Evolutionary conservation across 2,113 vertebrate species (phyloP), one percentile per base, ranked within the genome.

Genomic region (Serinus canaria): DNA sequence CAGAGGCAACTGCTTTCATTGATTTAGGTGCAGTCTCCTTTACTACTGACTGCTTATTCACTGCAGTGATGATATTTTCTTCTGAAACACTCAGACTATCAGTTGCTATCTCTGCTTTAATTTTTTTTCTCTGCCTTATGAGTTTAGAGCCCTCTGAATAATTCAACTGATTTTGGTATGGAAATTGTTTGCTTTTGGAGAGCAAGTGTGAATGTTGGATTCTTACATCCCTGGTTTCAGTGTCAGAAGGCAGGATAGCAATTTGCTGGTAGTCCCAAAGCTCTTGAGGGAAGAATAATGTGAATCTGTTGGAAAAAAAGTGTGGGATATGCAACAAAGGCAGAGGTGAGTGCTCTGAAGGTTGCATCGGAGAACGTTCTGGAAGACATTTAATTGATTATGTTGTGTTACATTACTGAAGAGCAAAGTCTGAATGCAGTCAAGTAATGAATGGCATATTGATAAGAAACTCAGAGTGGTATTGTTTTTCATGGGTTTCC

Each of bases 401-500:
- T 89, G 85, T 97, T 97, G 95, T 95, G 89, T 94, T 96, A 89
- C 91, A 74, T 88, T 90, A 83, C 96, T 88, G 92, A 94, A 92
- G 94, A 93, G 84, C 84, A 72, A 68, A 94, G 96, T 94, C 95
- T 97, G 59, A 93, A 90, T 92, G 92, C 95, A 77, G 96, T 95
- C 70, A 46, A 90, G 92, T 85, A 95, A 94, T 95, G 89, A 96
- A 84, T 89, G 94, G 96, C 87, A 92, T 89, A 90, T 96, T 89
- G 95, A 94, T 89, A 96, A 96, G 97, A 95, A 94, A 93, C 85
- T 96, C 92, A 63, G 95, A 96, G 93, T 91, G 52, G 89, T 93
- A 91, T 95, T 90, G 90, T 96, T 95, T 97, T 90, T 95, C 94
- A 93, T 86, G 92, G 97, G 96, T 96, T 97, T 98, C 97, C 97